Base-by-base conservation (phyloP, 2,113 vertebrate genomes). In the Sander lucioperca region DNA sequence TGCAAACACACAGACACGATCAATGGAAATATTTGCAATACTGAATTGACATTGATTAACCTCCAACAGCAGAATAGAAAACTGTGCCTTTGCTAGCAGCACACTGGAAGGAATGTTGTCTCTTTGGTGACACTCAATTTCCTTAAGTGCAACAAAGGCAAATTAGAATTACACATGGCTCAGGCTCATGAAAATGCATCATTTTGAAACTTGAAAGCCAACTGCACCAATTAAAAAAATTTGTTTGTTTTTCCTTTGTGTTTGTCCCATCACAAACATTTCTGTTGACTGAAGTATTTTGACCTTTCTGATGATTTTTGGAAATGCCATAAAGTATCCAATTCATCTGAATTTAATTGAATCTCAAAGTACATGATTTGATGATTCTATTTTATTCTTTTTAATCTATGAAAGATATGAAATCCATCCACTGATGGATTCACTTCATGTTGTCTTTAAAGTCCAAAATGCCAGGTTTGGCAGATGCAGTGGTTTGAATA, bases 1-100 rank as follows among this genome's bases (percentile, higher is more conserved):
- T 58, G 33, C 27, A 82, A 30, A 75, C 65, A 39, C 45, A 56
- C 11, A 56, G 36, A 67, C 45, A 48, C 43, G 57, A 67, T 65
- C 19, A 48, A 33, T 15, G 15, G 48, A 62, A 47, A 64, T 61
- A 23, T 71, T 71, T 70, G 51, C 30, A 5, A 51, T 21, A 33
- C n/a, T 69, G 25, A 63, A 57, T 11, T 25, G 39, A 81, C 53
- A 59, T 45, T 7, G 30, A 71, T 48, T 64, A 36, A 74, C 36
- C 47, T 57, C 59, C 21, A 62, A n/a, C 39, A 71, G 69, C 13
- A 58, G 6, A 73, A 21, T 4, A 36, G 68, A 18, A 76, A 58
- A 57, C 12, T n/a, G 1, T 67, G 12, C 4, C 43, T 74, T 59
- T 21, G 43, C 11, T 8, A 0, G 50, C 9, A 8, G 11, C 48